Evolutionary conservation across 2,888 invertebrate genomes (phyloP), one percentile per base, ranked within the genome.

Genomic region (Arctia plantaginis): DNA sequence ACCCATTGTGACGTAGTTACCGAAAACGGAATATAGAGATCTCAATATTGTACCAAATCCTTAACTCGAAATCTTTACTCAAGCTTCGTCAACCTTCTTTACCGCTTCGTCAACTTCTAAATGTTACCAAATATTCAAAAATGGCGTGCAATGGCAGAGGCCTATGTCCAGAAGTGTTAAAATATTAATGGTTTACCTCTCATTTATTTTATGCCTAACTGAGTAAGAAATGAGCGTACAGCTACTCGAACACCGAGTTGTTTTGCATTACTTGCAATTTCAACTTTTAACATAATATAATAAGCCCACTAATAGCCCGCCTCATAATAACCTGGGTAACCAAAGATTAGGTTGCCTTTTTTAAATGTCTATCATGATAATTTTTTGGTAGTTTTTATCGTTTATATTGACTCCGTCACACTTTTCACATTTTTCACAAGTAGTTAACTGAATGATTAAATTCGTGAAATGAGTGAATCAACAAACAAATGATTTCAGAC

Each of bases 21-120:
- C 59, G 41, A 62, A 67, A n/a, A 59, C 27, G 18, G 62, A 69
- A 62, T 69, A 47, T 51, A 47, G 68, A 35, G 51, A 55, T 69
- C 68, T 33, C 33, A 51, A 69, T 69, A 69, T 62, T 41, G 39
- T 69, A 62, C 30, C 39, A 20, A 69, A 69, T 62, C 69, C 18
- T 65, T 59, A 13, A 15, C 27, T 59, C 6, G 27, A 27, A 59
- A 13, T 59, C 27, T 27, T 59, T 30, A 27, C 69, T 69, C 55
- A 12, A 41, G 10, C 20, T n/a, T n/a, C n/a, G n/a, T n/a, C n/a
- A n/a, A n/a, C n/a, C n/a, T n/a, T n/a, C n/a, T n/a, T n/a, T n/a
- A n/a, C 35, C 59, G 13, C 69, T n/a, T 59, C 39, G 27, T 39
- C 39, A 62, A 15, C 30, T n/a, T 3, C 27, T 55, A 30, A 62